phyloP scores from a whole-genome alignment of 1,140 invertebrate genomes.

The Drosophila ogumai region DNA sequence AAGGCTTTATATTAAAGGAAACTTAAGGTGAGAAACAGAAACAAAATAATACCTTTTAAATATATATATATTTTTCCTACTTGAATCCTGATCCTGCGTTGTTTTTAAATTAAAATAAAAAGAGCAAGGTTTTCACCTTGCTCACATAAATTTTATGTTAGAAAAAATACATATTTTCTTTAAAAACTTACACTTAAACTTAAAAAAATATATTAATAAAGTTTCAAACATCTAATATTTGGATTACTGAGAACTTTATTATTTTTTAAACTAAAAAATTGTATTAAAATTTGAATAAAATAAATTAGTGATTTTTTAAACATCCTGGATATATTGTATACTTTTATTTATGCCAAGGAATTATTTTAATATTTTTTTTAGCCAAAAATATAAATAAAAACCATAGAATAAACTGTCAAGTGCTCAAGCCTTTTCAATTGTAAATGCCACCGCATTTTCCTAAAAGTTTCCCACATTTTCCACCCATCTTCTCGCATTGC shows the following conservation, averaged over 20 bases:
- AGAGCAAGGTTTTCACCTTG: too few relatives aligned
- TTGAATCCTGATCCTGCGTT: background rate
- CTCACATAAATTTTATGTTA: background rate
- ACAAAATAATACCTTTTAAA: background rate
- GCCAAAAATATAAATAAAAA: background rate
- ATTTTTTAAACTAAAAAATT: too few relatives aligned
- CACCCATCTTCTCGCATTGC: conserved; percentile 12
- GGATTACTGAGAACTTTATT: too few relatives aligned
- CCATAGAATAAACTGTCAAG: conserved; percentile 21
- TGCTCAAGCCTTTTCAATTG: conserved; percentile 38
- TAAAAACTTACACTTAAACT: too few relatives aligned
- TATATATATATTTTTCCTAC: background rate
- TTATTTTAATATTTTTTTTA: background rate
- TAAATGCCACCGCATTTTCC: conserved; percentile 18
- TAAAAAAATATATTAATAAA: too few relatives aligned
- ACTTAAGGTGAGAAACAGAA: background rate
- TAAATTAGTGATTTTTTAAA: too few relatives aligned
- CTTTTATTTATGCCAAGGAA: background rate
- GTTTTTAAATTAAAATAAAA: background rate
- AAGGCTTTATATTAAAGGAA: background rate
- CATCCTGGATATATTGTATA: too few relatives aligned
- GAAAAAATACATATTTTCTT: too few relatives aligned
- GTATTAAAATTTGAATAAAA: too few relatives aligned
- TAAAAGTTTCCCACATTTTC: background rate
- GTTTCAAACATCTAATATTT: too few relatives aligned